These are phyloP conservation scores for Lophotis ruficrista DNA, from an alignment of 2,113 vertebrate species.

Conservation along the genomic window DNA sequence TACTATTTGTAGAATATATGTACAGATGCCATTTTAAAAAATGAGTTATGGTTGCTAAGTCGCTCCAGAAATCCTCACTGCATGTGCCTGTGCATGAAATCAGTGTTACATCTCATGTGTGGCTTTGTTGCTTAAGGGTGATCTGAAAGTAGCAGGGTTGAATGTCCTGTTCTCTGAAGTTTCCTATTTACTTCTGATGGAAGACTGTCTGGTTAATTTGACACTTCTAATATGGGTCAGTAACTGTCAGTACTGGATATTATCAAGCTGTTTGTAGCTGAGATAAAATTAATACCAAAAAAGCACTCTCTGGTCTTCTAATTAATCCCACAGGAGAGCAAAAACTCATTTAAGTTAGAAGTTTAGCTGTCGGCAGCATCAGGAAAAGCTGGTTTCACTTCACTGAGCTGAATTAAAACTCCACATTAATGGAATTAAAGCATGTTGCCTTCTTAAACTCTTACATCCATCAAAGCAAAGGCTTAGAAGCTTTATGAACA, in stretches of 20 bases:
- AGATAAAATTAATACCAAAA: slow-evolving; percentile 23
- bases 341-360: slow-evolving; percentile 59
- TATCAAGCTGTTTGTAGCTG: slow-evolving; percentile 26
- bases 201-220: slow-evolving; percentile 11
- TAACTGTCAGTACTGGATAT: slow-evolving; percentile 1
- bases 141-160: neutral
- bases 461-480: slow-evolving; percentile 39
- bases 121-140: slow-evolving; percentile 12
- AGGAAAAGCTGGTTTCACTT: slow-evolving; percentile 48
- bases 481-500: slow-evolving; percentile 24
- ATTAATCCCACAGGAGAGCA: slow-evolving; percentile 60
- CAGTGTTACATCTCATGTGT: neutral
- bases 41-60: neutral
- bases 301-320: slow-evolving; percentile 27
- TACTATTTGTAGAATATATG: neutral
- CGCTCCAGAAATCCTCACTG: neutral
- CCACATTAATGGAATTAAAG: slow-evolving; percentile 48
- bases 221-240: neutral
- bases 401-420: slow-evolving; percentile 52
- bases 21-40: neutral
- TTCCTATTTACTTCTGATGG: neutral
- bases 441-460: slow-evolving; percentile 3
- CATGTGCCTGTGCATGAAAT: neutral
- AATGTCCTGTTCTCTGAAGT: neutral
- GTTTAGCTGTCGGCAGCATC: slow-evolving; percentile 15